Conservation (phyloP, 2,888 invertebrate genomes). For the Ophion costatus region DNA sequence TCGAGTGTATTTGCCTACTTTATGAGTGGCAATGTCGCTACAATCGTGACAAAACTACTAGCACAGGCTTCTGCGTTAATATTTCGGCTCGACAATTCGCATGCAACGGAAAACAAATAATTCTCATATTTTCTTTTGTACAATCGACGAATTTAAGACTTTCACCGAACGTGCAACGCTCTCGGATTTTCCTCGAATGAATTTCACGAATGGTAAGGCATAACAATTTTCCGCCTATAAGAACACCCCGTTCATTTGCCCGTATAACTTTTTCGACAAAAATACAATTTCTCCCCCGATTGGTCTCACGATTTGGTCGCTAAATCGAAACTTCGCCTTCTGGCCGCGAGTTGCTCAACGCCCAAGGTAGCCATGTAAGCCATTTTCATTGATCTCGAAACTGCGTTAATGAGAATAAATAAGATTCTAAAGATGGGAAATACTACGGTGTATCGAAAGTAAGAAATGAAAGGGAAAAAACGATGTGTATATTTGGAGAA, state of each 20-base stretch:
- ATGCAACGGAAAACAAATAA: constrained; percentile 19
- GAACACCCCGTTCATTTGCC: constrained; percentile 11
- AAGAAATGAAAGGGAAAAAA: constrained; percentile 58
- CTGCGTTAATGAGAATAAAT: constrained; percentile 77
- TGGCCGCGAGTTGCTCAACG: constrained; percentile 61
- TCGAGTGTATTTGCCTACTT: constrained; percentile 72
- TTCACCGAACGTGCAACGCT: constrained; percentile 36
- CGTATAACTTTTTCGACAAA: constrained; percentile 20
- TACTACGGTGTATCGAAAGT: constrained; percentile 5
- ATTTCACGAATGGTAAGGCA: constrained; percentile 18
- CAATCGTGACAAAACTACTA: constrained; percentile 74
- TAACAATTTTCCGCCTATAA: constrained; percentile 17
- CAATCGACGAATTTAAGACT: constrained; percentile 28
- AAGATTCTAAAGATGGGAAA: constrained; percentile 72
- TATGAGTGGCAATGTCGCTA: constrained; percentile 77
- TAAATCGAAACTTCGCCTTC: constrained; percentile 33
- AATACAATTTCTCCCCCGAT: constrained; percentile 25
- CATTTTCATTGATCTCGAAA: constrained; percentile 70
- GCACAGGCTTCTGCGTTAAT: constrained; percentile 72
- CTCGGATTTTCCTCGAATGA: constrained; percentile 10
- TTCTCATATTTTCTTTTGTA: neutral
- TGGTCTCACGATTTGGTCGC: constrained; percentile 30
- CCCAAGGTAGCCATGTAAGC: constrained; percentile 67
- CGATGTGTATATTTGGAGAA: constrained; percentile 59
- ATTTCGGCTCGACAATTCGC: constrained; percentile 41